Conservation (phyloP, 2,113 vertebrate genomes). For the Oplegnathus fasciatus region DNA sequence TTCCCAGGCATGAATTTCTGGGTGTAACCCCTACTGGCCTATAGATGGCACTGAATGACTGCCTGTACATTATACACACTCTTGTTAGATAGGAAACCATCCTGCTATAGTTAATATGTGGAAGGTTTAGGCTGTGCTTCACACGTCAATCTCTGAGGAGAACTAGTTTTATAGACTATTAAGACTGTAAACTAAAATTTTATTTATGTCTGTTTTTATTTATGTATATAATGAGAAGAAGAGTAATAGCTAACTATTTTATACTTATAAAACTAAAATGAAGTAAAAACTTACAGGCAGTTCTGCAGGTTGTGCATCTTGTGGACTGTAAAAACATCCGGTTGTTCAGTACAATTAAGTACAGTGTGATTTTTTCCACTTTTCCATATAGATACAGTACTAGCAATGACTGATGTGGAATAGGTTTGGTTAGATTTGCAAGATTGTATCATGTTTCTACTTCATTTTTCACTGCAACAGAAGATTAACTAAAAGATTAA, state of each 20-base stretch:
- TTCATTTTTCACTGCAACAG: neutral
- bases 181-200: neutral
- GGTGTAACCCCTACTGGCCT: neutral
- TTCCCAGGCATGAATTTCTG: neutral
- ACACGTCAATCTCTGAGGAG: neutral
- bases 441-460: neutral
- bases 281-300: neutral
- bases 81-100: neutral
- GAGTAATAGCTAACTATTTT: neutral
- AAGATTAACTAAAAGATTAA: neutral
- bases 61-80: neutral
- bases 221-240: neutral
- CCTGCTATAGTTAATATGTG: neutral
- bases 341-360: neutral
- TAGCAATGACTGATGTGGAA: neutral
- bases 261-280: neutral
- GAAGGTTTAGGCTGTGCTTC: slow-evolving; percentile 1
- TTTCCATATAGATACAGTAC: neutral
- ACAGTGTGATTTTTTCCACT: neutral
- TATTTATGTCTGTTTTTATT: no score
- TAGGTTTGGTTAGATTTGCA: neutral
- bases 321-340: neutral
- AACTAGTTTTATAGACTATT: neutral
- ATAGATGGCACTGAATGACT: slow-evolving; percentile 27
- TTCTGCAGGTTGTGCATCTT: neutral